phyloP scores from a whole-genome alignment of 2,113 vertebrate genomes.

The Aptenodytes forsteri region DNA sequence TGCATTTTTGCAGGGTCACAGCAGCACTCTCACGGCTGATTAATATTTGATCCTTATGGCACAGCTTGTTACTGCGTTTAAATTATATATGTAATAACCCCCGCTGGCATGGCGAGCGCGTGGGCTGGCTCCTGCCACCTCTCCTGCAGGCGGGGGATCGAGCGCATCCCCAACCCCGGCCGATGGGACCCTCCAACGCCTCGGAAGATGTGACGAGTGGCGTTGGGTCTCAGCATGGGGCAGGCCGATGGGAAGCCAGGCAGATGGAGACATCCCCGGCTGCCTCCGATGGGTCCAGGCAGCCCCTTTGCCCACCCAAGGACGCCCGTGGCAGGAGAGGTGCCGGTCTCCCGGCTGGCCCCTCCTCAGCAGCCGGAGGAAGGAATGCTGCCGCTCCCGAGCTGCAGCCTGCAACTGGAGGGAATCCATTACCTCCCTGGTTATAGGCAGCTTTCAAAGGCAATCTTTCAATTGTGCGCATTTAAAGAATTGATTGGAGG shows the following conservation, averaged over 20 bases:
- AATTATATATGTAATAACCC: slow-evolving; percentile 67
- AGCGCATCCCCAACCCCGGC: background rate
- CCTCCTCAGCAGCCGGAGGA: background rate
- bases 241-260: background rate
- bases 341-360: accelerated
- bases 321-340: accelerated
- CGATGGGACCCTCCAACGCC: background rate
- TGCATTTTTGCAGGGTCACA: slow-evolving; percentile 47
- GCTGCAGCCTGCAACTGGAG: background rate
- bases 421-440: slow-evolving; percentile 64
- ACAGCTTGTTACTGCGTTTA: slow-evolving; percentile 69
- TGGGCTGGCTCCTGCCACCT: background rate
- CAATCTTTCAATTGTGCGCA: slow-evolving; percentile 70
- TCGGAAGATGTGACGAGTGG: accelerated
- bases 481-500: slow-evolving; percentile 72
- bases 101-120: background rate
- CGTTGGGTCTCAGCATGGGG: background rate
- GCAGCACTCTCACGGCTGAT: slow-evolving; percentile 41
- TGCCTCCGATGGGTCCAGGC: background rate
- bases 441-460: slow-evolving; percentile 67
- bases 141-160: accelerated
- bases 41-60: slow-evolving; percentile 76
- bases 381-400: background rate
- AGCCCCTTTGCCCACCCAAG: background rate
- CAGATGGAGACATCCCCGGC: background rate